Conservation (phyloP, 2,797 vertebrate species). For the Hephaestus fuliginosus region DNA sequence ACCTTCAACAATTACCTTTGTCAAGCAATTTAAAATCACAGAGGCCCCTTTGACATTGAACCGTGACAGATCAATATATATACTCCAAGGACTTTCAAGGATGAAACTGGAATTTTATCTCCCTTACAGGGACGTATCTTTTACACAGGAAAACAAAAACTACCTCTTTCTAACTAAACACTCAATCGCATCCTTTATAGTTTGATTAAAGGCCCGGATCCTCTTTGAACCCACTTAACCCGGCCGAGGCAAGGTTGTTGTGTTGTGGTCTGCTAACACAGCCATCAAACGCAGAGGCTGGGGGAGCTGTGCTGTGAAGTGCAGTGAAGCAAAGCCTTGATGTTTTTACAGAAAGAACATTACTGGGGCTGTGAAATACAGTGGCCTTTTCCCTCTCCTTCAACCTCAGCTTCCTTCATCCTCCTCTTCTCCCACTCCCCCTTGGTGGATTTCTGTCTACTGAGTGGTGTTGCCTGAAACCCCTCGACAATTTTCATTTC, state of each 20-base stretch:
- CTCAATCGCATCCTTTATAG: not conserved
- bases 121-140: not conserved
- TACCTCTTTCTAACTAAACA: not conserved
- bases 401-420: slow-evolving; percentile 31
- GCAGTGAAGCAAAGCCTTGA: slow-evolving; percentile 67
- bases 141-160: not conserved
- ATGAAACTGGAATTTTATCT: not conserved
- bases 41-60: not conserved
- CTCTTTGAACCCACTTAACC: slow-evolving; percentile 50
- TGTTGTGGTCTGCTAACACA: slow-evolving; percentile 56
- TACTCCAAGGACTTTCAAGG: not conserved
- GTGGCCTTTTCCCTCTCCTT: slow-evolving; percentile 50
- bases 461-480: slow-evolving; percentile 1
- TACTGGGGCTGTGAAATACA: slow-evolving; percentile 60
- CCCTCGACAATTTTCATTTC: slow-evolving; percentile 11
- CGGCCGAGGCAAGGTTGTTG: slow-evolving; percentile 25
- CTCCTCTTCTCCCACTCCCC: not conserved
- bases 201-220: slow-evolving; percentile 39
- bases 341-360: slow-evolving; percentile 72
- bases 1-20: not conserved
- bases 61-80: not conserved
- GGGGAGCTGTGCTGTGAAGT: slow-evolving; percentile 61
- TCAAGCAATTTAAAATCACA: not conserved
- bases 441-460: not conserved
- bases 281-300: slow-evolving; percentile 59